These are phyloP conservation scores for Danaus melanippus DNA, from an alignment of 1,140 invertebrate genomes.

Conservation along the genomic window DNA sequence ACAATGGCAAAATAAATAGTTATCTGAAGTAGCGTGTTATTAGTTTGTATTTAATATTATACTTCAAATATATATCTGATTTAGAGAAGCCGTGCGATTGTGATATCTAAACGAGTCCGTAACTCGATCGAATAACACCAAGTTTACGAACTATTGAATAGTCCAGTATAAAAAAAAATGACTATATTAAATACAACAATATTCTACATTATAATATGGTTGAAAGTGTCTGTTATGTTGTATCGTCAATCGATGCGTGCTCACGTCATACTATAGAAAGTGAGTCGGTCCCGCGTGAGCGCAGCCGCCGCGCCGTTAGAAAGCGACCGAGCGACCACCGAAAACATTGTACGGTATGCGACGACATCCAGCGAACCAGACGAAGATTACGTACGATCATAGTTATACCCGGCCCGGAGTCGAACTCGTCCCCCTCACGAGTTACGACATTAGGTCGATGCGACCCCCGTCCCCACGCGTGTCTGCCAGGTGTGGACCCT, in stretches of 20 bases:
- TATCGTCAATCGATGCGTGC: conserved; percentile 9
- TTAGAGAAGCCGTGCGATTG: too few relatives aligned
- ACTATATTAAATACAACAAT: too few relatives aligned
- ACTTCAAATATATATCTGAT: too few relatives aligned
- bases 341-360: conserved; percentile 14
- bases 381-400: not conserved
- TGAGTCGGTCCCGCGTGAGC: conserved; percentile 54
- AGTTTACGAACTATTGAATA: too few relatives aligned
- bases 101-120: too few relatives aligned
- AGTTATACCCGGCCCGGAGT: conserved; percentile 6
- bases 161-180: too few relatives aligned
- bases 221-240: too few relatives aligned
- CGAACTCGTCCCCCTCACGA: conserved; percentile 36
- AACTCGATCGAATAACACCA: too few relatives aligned
- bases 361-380: conserved; percentile 11
- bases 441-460: conserved; percentile 32
- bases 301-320: conserved; percentile 58
- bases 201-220: too few relatives aligned
- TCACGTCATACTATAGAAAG: conserved; percentile 60
- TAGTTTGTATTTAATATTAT: too few relatives aligned
- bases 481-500: conserved; percentile 48
- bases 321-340: conserved; percentile 41
- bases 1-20: too few relatives aligned
- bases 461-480: conserved; percentile 53
- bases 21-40: too few relatives aligned